Evolutionary conservation across 2,888 invertebrate genomes (phyloP).

Genomic region (Nesidiocoris tenuis): DNA sequence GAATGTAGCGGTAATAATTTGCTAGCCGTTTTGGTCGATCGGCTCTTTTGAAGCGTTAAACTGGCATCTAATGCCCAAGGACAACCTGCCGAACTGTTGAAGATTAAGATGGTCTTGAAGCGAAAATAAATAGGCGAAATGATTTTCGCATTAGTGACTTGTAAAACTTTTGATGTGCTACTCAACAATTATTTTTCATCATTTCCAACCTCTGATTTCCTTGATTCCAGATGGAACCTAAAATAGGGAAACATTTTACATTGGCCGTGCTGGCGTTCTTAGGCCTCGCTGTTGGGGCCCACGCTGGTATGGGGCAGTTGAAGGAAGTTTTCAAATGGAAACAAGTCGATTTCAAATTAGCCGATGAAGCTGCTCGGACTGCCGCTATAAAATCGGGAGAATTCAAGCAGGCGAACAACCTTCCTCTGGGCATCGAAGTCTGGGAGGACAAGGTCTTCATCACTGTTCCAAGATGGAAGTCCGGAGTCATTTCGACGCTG

Average conservation of each 20-base stretch:
- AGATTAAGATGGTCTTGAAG: too few species aligned
- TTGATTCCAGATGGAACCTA: background rate
- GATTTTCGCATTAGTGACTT: too few species aligned
- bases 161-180: too few species aligned
- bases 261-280: background rate
- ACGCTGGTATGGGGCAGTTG: conserved; percentile 51
- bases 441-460: conserved; percentile 66
- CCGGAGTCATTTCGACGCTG: conserved; percentile 69
- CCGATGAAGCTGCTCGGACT: conserved; percentile 61
- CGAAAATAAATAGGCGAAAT: too few species aligned
- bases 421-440: conserved; percentile 68
- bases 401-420: conserved; percentile 66
- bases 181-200: too few species aligned
- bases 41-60: too few species aligned
- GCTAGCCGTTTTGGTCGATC: too few species aligned
- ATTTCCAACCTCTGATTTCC: too few species aligned
- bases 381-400: conserved; percentile 63
- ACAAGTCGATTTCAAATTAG: conserved; percentile 67
- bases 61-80: too few species aligned
- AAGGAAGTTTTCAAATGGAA: conserved; percentile 71
- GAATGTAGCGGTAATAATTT: too few species aligned
- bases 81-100: too few species aligned
- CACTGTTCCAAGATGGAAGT: conserved; percentile 69
- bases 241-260: background rate
- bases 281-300: background rate